These are phyloP conservation scores for Eulemur macaco DNA, from an alignment of 2,113 vertebrate species.

Conservation along the genomic window DNA sequence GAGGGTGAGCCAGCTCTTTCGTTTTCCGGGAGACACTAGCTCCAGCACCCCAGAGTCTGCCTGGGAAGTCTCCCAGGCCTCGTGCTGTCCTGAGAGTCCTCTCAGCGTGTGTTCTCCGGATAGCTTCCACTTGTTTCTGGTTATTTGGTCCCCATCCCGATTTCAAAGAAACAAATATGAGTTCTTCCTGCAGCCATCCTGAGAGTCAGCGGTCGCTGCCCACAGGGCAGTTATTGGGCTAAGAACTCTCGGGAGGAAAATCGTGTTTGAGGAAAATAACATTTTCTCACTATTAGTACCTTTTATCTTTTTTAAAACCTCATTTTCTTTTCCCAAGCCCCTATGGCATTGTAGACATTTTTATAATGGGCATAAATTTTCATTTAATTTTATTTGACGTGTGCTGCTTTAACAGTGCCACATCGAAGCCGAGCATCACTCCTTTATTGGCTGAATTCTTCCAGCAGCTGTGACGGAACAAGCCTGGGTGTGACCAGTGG, in stretches of 20 bases:
- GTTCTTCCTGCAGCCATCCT: background rate
- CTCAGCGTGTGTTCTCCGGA: background rate
- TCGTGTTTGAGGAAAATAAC: background rate
- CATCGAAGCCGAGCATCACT: background rate
- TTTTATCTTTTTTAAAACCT: background rate
- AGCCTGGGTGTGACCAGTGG: no score
- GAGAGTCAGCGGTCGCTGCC: background rate
- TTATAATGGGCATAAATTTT: background rate
- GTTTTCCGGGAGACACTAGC: accelerated
- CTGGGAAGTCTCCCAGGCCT: no score
- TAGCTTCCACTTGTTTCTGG: background rate
- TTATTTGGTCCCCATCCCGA: background rate
- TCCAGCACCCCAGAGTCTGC: background rate
- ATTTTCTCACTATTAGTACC: background rate
- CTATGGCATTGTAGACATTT: background rate
- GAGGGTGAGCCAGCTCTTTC: accelerated
- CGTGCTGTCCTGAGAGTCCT: background rate
- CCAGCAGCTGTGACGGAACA: background rate
- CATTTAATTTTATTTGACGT: conserved; percentile 25
- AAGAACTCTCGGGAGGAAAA: background rate
- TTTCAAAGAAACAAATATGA: background rate
- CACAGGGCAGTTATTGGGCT: background rate
- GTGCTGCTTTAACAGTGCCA: background rate
- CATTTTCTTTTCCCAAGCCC: background rate
- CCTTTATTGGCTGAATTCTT: background rate